Base-by-base conservation (phyloP, 2,797 vertebrate species). In the Pogoniulus pusillus region DNA sequence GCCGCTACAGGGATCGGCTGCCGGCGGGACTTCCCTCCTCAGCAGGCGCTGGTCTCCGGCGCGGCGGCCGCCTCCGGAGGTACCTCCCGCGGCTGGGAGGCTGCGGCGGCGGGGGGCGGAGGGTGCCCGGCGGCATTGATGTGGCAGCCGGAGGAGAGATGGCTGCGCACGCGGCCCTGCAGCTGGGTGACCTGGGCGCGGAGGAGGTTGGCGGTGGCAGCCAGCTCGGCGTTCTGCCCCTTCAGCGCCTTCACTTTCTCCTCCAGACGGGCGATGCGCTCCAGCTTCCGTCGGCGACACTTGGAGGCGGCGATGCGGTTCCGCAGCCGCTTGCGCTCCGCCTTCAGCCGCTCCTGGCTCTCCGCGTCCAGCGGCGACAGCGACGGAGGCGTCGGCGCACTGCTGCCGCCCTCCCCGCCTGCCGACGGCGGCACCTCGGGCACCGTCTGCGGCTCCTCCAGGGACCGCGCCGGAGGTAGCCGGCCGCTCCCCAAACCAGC, bases 251-350 rank as follows among this genome's bases (percentile, higher is more conserved):
- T 98, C 69, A 99, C 98, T 80, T 98, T 98, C 93, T 98, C 98
- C 92, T 99, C 98, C 89, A 99, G 96, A 6, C 98, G 97, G 1
- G 98, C 98, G 86, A 99, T 99, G 39, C 98, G 96, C 96, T 99
- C 98, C 94, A 99, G 97, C 91, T 99, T 98, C 73, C 98, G 96
- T 91, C 98, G 98, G 43, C 98, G 98, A 90, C 98, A 99, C 93
- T 98, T 99, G 71, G 98, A 99, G 10, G 98, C 98, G 0, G 98
- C 98, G 20, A 99, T 98, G 65, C 98, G 98, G 89, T 99, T 98
- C 69, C 98, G 97, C 43, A 98, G 97, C 85, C 98, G 98, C 95
- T 99, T 99, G 81, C 98, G 97, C 91, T 99, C 98, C 1, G 98
- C 98, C 93, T 98, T 99, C 95, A 98, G 98, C 15, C 98, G 95